These are phyloP conservation scores for Mesocentrotus franciscanus DNA, from an alignment of 53 echinoderm and acorn worm genomes.

Conservation along the genomic window DNA sequence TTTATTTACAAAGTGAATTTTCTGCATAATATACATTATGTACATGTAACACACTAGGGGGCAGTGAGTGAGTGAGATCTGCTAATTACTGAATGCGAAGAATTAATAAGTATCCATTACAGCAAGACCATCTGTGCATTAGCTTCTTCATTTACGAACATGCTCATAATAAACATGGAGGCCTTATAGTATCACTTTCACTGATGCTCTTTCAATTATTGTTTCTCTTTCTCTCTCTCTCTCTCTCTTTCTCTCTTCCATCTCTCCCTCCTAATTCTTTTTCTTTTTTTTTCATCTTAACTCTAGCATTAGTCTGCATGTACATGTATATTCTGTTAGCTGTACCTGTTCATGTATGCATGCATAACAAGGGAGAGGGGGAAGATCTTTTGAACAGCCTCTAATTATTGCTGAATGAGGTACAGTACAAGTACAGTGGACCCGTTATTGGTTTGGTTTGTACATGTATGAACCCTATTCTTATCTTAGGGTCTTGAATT, in stretches of 20 bases:
- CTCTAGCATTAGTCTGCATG: background rate
- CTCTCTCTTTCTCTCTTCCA: background rate
- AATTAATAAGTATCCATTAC: slow-evolving; percentile 28
- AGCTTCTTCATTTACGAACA: background rate
- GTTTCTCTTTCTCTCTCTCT: slow-evolving; percentile 9
- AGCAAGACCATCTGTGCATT: background rate
- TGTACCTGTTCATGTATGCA: too few species aligned
- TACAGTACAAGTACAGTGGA: too few species aligned
- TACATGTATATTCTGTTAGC: background rate
- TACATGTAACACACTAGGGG: background rate
- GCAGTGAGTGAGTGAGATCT: background rate
- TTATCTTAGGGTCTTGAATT: too few species aligned
- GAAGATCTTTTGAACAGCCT: too few species aligned
- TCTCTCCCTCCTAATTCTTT: background rate
- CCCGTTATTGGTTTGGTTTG: too few species aligned
- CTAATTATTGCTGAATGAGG: too few species aligned
- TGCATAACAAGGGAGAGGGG: too few species aligned
- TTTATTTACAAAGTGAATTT: too few species aligned
- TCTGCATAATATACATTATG: background rate
- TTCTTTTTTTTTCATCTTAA: background rate
- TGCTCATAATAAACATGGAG: background rate
- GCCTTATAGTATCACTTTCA: background rate
- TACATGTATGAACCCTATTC: too few species aligned
- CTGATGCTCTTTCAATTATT: too few species aligned
- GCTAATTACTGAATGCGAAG: slow-evolving; percentile 19